Base-by-base conservation (phyloP, 2,797 vertebrate species). In the Sitta carolinensis region DNA sequence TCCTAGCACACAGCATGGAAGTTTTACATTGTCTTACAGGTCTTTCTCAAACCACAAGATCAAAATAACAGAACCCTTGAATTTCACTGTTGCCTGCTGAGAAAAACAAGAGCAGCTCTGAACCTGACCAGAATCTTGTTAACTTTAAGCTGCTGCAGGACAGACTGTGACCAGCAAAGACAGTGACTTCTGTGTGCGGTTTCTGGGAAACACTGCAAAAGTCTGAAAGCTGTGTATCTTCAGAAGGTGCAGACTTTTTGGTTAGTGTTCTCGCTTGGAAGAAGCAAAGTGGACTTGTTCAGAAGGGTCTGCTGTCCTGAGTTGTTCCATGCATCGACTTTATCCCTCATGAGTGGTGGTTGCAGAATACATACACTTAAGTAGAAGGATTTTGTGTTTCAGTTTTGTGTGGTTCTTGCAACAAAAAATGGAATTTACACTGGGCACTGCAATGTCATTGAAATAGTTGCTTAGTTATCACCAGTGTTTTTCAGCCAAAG, bases 121-220 rank as follows among this genome's bases (percentile, higher is more conserved):
- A 86, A 79, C 38, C 45, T 84, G 74, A 90, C 36, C 59, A 73
- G 77, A 87, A 70, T 70, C 43, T 55, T 91, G 69, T 93, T 59
- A 57, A 67, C 76, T 95, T 89, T 63, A 82, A 93, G 74, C 23
- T 94, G 73, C 36, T 84, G 58, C 68, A 87, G 69, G 42, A 52
- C 72, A 76, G 55, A 38, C 69, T 88, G 52, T 48, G 66, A 81
- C 57, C 59, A 93, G 69, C 69, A 90, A 59, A 94, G 62, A 59
- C 30, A 63, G 54, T 66, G 87, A 73, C 0, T 3, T 74, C 48
- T 74, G 38, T 20, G 40, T 81, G 83, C 76, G 48, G 32, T 84
- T 84, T 73, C 73, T 88, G 62, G 66, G 80, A 83, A 85, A 67
- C n/a, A 45, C 52, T 74, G 84, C 34, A 40, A 67, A 62, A 55